phyloP scores from a whole-genome alignment of 2,113 vertebrate genomes.

The Syrrhaptes paradoxus region DNA sequence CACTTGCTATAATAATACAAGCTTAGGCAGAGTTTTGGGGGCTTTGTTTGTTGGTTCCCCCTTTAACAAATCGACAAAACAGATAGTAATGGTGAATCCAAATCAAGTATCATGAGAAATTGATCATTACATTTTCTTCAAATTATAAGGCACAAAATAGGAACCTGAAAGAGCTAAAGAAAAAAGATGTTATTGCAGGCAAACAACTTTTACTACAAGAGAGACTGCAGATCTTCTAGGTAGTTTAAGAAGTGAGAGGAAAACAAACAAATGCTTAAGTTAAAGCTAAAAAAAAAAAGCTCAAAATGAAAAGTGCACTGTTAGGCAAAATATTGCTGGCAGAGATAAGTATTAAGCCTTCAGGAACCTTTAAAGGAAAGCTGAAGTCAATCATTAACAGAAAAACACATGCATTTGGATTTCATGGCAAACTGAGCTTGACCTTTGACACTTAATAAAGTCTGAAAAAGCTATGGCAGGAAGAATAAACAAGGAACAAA shows the following conservation, averaged over 20 bases:
- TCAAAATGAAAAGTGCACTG: background rate
- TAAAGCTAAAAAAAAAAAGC: background rate
- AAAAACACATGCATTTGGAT: conserved; percentile 51
- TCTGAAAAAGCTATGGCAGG: conserved; percentile 62
- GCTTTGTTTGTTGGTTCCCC: background rate
- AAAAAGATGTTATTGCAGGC: background rate
- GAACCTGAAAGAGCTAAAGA: background rate
- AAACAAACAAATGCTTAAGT: background rate
- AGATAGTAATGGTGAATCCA: background rate
- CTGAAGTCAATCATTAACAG: conserved; percentile 65
- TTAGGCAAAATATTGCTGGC: background rate
- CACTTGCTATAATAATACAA: background rate
- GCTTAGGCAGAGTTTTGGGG: background rate
- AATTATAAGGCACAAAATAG: background rate
- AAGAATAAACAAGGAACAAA: conserved; percentile 67
- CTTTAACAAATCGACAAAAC: background rate
- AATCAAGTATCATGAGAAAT: background rate
- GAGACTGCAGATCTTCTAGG: background rate
- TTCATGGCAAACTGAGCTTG: conserved; percentile 64
- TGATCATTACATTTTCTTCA: background rate
- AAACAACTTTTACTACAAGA: background rate
- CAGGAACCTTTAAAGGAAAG: conserved; percentile 33
- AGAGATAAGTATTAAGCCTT: conserved; percentile 14
- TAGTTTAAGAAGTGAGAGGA: background rate
- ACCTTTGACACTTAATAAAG: conserved; percentile 72